phyloP scores from a whole-genome alignment of 2,113 vertebrate genomes.

The Macrotus californicus region DNA sequence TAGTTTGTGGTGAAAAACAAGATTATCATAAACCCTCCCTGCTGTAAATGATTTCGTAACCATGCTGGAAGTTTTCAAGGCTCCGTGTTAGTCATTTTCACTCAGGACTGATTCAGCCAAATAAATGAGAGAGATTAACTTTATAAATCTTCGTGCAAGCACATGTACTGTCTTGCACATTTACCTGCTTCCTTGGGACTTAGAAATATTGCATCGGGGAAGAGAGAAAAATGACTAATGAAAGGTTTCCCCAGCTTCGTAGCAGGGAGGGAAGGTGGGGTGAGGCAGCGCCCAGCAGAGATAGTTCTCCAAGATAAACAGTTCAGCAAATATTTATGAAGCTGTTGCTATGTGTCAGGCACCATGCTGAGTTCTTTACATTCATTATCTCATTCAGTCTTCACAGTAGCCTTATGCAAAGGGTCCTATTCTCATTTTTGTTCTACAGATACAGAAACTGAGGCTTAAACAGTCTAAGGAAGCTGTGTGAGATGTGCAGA shows the following conservation, averaged over 20 bases:
- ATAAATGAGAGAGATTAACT: constrained; percentile 63
- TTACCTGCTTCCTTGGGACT: constrained; percentile 52
- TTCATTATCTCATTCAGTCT: background rate
- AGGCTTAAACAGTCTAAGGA: background rate
- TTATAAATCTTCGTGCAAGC: constrained; percentile 51
- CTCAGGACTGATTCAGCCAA: constrained; percentile 61
- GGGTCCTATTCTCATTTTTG: background rate
- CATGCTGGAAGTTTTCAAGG: constrained; percentile 60
- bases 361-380: background rate
- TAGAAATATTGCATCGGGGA: constrained; percentile 18
- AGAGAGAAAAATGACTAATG: background rate
- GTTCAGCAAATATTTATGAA: background rate
- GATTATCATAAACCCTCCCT: constrained; percentile 63
- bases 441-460: background rate
- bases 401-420: background rate
- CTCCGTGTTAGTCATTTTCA: constrained; percentile 64
- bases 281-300: background rate
- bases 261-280: background rate
- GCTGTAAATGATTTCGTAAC: constrained; percentile 70
- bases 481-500: background rate
- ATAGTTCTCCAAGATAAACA: background rate
- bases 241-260: background rate
- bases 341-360: background rate
- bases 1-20: constrained; percentile 63
- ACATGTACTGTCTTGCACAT: constrained; percentile 27